These are phyloP conservation scores for Folsomia manolachei DNA, from an alignment of 2,888 invertebrate genomes.

Conservation along the genomic window DNA sequence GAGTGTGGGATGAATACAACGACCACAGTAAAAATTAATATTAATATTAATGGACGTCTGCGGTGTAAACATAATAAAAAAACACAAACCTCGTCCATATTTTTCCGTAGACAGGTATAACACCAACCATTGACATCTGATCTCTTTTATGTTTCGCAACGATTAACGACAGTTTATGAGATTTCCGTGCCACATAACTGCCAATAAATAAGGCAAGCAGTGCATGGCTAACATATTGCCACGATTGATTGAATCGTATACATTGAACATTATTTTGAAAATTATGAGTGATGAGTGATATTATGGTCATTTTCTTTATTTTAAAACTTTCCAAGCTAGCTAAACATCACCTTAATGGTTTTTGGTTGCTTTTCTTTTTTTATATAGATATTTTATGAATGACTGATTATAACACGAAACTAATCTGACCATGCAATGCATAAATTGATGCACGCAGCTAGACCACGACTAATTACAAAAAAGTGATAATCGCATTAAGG, in stretches of 20 bases:
- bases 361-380: background rate
- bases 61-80: background rate
- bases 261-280: background rate
- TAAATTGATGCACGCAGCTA: too few relatives aligned
- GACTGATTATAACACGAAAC: background rate
- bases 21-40: too few relatives aligned
- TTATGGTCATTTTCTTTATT: too few relatives aligned
- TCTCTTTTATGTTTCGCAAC: background rate
- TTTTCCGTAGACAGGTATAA: background rate
- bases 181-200: background rate
- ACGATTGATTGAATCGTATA: too few relatives aligned
- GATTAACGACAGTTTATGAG: background rate
- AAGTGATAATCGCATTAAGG: constrained; percentile 5
- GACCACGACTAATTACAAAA: background rate
- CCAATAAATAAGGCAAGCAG: background rate
- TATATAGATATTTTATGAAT: background rate
- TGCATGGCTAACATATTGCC: background rate
- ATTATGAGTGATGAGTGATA: too few relatives aligned
- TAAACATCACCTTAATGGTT: too few relatives aligned
- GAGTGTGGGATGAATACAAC: background rate
- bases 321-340: too few relatives aligned
- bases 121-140: background rate
- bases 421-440: background rate
- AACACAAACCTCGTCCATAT: background rate
- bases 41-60: background rate